Evolutionary conservation across 2,797 vertebrate genomes (phyloP), one percentile per base, ranked within the genome.

Genomic region (Leucoraja ocellata): DNA sequence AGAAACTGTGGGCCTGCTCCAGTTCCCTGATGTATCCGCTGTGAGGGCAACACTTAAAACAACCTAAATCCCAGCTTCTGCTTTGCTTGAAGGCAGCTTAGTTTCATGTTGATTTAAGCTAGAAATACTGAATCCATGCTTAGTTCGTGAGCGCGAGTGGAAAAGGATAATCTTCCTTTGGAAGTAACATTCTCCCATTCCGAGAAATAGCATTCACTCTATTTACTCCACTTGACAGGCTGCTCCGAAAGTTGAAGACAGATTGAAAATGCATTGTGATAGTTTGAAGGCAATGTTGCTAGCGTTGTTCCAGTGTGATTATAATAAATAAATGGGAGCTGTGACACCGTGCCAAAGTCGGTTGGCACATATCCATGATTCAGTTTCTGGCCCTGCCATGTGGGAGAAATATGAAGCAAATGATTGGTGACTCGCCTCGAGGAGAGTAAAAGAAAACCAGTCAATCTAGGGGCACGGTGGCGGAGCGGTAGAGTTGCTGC

Each of bases 61-160:
- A 68, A 88, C 32, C 32, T n/a, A 61, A 84, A 58, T 54, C 81
- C 58, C 54, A 84, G 58, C 58, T 61, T 84, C 25, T 83, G 23
- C 28, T 83, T 84, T 84, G 54, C 81, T 58, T n/a, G 54, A 68
- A 68, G 84, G 63, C 63, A 68, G 63, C 63, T 68, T 68, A 32
- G 32, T 68, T 68, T 88, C 61, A 68, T 88, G 63, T 88, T 88
- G 63, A 68, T 65, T 88, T 88, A 36, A 88, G 65, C n/a, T 36
- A 88, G 36, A 88, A 88, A 68, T 88, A 88, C 61, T 88, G 84
- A n/a, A 61, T 68, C 84, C 18, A 9, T 36, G 63, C 63, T 36
- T 88, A 88, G n/a, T 63, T 68, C 16, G 36, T 63, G 11, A 88
- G 65, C 32, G 84, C 84, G 65, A 61, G 36, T 88, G n/a, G 7